phyloP scores from a whole-genome alignment of 2,888 invertebrate genomes.

The Drosophila leonis region DNA sequence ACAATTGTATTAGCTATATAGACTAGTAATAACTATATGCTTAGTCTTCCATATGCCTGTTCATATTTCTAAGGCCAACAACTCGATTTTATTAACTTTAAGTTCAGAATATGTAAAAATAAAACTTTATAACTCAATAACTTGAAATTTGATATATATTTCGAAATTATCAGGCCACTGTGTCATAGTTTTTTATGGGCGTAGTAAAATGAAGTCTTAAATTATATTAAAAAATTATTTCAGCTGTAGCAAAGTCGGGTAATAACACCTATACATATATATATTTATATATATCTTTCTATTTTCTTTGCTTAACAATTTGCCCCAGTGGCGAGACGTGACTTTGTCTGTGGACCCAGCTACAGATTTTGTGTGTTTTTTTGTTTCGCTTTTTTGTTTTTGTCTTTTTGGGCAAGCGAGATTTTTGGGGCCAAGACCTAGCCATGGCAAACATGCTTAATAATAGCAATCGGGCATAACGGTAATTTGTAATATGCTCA shows the following conservation, averaged over 20 bases:
- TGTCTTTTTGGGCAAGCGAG: constrained; percentile 34
- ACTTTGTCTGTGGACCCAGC: constrained; percentile 43
- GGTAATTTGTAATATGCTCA: constrained; percentile 50
- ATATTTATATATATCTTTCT: constrained; percentile 11
- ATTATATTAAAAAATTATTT: neutral
- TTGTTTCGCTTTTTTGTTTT: neutral
- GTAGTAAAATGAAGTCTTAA: too few species aligned
- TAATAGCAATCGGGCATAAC: constrained; percentile 60
- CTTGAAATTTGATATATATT: too few species aligned
- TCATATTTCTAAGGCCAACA: too few species aligned
- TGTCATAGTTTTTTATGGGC: too few species aligned
- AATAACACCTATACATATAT: neutral
- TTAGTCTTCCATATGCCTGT: too few species aligned
- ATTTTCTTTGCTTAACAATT: constrained; percentile 59
- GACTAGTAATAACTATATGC: too few species aligned
- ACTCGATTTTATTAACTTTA: too few species aligned
- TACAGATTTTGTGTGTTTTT: constrained; percentile 22
- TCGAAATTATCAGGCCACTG: too few species aligned
- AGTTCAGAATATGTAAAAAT: too few species aligned
- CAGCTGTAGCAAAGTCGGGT: neutral
- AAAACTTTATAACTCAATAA: too few species aligned
- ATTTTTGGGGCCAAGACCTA: constrained; percentile 51
- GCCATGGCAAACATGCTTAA: constrained; percentile 59
- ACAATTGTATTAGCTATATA: too few species aligned
- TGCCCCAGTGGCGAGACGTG: constrained; percentile 55